These are phyloP conservation scores for Diploscapter pachys DNA, from an alignment of 1,140 invertebrate genomes.

Conservation along the genomic window DNA sequence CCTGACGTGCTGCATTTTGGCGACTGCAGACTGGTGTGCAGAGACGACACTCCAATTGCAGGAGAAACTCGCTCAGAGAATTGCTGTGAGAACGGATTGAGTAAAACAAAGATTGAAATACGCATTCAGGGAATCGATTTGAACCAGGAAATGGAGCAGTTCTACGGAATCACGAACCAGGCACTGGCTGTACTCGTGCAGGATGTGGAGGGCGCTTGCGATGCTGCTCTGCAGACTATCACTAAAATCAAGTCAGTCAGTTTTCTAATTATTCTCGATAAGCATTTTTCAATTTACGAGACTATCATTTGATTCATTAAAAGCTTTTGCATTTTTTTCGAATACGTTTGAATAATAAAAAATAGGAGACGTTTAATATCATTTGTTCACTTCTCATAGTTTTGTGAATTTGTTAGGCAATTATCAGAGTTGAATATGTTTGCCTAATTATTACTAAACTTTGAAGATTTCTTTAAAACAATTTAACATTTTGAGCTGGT, in stretches of 20 bases:
- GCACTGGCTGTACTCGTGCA: slow-evolving; percentile 86
- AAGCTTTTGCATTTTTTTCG: too few species aligned
- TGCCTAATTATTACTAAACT: too few species aligned
- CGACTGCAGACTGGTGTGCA: slow-evolving; percentile 95
- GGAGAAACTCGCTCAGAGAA: slow-evolving; percentile 91
- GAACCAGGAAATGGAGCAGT: slow-evolving; percentile 84
- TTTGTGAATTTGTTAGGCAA: too few species aligned
- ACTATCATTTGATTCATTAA: too few species aligned
- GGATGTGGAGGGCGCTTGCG: slow-evolving; percentile 88
- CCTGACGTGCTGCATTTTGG: slow-evolving; percentile 84
- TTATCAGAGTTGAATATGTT: too few species aligned
- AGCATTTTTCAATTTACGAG: too few species aligned
- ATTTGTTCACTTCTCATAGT: too few species aligned
- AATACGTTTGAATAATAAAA: too few species aligned
- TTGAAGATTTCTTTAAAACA: too few species aligned
- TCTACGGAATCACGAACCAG: slow-evolving; percentile 72
- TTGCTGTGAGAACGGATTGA: slow-evolving; percentile 61
- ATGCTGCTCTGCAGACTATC: slow-evolving; percentile 70
- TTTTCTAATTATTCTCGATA: too few species aligned
- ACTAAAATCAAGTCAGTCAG: slow-evolving; percentile 53
- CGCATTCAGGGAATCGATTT: slow-evolving; percentile 76
- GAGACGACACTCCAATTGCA: slow-evolving; percentile 94
- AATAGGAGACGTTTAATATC: too few species aligned
- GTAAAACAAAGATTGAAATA: neutral
- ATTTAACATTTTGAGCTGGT: slow-evolving; percentile 69